Base-by-base conservation (phyloP, 2,797 vertebrate species). In the Chelon labrosus region DNA sequence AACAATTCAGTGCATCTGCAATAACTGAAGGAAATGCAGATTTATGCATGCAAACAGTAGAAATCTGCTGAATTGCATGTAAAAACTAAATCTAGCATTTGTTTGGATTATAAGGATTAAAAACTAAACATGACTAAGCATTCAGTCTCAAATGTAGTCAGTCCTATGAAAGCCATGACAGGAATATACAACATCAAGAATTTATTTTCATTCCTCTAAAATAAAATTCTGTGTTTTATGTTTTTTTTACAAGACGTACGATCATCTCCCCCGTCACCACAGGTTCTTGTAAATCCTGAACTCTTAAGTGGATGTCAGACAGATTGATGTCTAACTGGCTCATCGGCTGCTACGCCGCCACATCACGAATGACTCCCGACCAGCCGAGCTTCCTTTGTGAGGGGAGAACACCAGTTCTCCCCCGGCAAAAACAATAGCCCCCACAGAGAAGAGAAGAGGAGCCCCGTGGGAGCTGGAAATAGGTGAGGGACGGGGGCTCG, bases 381-480 rank as follows among this genome's bases (percentile, higher is more conserved):
- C 85, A 84, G 84, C 86, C 74, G 85, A 87, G 83, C 68, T 11
- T 63, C 85, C 60, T 75, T 84, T 80, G 86, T 83, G 76, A 70
- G n/a, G 71, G 0, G 13, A 53, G 50, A 61, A 56, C 77, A 80
- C 75, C 81, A 52, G 59, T 5, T 7, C 27, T 3, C 16, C 52
- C 41, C 41, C 0, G 0, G 37, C n/a, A n/a, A n/a, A 75, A 71
- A 90, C 82, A 88, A 88, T 59, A 7, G 83, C 70, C 68, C 64
- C 79, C 71, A 62, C 10, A 42, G 77, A 85, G 70, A 27, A 31
- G 31, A 72, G 31, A 72, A 57, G 65, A 83, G 14, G 49, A 63
- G 67, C 77, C 91, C 73, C 70, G 5, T 1, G 56, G 79, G 86
- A 84, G 80, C 11, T 25, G 60, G 31, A n/a, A n/a, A 57, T 12